These are phyloP conservation scores for Eilema depressum DNA, from an alignment of 2,888 invertebrate genomes.

Conservation along the genomic window DNA sequence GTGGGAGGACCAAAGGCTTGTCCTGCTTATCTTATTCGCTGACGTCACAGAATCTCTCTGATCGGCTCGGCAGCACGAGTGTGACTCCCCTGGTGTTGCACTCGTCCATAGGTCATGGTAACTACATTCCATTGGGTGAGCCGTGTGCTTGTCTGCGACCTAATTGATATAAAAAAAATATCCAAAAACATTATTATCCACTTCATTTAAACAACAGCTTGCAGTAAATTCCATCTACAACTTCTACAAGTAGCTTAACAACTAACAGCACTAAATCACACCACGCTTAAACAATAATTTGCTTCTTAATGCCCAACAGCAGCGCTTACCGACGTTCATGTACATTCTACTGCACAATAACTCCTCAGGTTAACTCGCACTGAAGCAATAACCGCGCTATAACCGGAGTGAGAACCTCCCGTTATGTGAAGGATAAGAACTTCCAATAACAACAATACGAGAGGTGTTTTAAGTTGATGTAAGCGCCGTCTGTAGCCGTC, in stretches of 20 bases:
- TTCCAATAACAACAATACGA: constrained; percentile 21
- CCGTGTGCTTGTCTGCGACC: too few species aligned
- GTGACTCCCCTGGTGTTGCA: too few species aligned
- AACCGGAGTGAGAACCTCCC: constrained; percentile 2
- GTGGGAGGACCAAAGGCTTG: too few species aligned
- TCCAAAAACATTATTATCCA: too few species aligned
- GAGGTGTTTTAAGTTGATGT: constrained; percentile 19
- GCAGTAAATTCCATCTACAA: not conserved
- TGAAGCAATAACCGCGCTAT: not conserved
- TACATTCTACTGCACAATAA: not conserved
- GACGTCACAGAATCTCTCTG: too few species aligned
- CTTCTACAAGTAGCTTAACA: not conserved
- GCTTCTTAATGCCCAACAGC: not conserved
- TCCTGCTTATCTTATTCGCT: too few species aligned
- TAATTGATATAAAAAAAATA: too few species aligned
- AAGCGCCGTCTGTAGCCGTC: constrained; percentile 9
- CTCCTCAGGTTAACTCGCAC: not conserved
- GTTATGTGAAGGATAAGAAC: constrained; percentile 22
- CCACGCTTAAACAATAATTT: constrained; percentile 1
- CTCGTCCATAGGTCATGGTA: too few species aligned
- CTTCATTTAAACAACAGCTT: not conserved
- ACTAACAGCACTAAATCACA: not conserved
- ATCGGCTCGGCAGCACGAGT: too few species aligned
- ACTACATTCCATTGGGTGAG: too few species aligned
- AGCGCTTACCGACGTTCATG: not conserved